Evolutionary conservation across 2,888 invertebrate species (phyloP).

Genomic region (Alcis repandata): DNA sequence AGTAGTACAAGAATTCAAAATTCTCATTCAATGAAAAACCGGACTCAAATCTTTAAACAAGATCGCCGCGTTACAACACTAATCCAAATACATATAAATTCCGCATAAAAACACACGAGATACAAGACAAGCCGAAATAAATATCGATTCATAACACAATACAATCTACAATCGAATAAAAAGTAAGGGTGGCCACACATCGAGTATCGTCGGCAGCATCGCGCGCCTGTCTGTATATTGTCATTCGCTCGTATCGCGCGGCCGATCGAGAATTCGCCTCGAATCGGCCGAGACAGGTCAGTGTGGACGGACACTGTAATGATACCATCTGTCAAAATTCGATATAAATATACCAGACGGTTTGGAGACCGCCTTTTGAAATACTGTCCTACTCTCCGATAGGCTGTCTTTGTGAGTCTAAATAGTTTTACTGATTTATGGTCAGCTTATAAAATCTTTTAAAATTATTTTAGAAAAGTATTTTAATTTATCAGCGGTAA

Average conservation of each 20-base stretch:
- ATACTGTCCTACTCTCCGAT: constrained; percentile 20
- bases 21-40: constrained; percentile 5
- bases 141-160: constrained; percentile 84
- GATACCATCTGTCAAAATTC: constrained; percentile 73
- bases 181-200: constrained; percentile 79
- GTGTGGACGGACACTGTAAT: constrained; percentile 59
- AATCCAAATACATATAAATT: constrained; percentile 52
- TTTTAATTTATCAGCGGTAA: too few relatives aligned
- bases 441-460: too few relatives aligned
- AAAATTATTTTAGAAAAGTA: too few relatives aligned
- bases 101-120: constrained; percentile 68
- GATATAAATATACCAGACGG: constrained; percentile 43
- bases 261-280: constrained; percentile 66
- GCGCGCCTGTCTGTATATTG: constrained; percentile 75
- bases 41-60: constrained; percentile 15
- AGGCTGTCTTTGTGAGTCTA: constrained; percentile 9
- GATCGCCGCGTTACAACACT: constrained; percentile 44
- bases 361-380: constrained; percentile 39
- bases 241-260: constrained; percentile 71
- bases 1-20: constrained; percentile 1
- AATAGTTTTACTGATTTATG: not conserved
- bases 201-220: constrained; percentile 68
- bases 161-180: constrained; percentile 81
- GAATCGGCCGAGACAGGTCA: constrained; percentile 66
- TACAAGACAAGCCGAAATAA: constrained; percentile 74